These are phyloP conservation scores for Gila robusta DNA, from an alignment of 2,797 vertebrate genomes.

Conservation along the genomic window DNA sequence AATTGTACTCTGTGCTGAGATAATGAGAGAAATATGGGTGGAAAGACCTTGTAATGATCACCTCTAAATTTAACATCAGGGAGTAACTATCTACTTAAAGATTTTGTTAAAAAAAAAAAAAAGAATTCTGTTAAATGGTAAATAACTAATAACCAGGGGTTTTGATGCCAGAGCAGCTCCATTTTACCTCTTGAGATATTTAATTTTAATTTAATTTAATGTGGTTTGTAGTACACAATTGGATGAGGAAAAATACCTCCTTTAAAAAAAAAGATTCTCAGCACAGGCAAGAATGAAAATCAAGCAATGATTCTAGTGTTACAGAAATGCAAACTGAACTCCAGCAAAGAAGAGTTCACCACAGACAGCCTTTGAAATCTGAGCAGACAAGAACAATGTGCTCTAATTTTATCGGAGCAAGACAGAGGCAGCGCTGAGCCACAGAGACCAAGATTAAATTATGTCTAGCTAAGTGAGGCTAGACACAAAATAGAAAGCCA, in stretches of 20 bases:
- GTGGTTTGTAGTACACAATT: neutral
- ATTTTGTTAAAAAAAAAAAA: neutral
- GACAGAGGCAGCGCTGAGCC: neutral
- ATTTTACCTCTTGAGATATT: neutral
- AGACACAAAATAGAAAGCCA: conserved; percentile 12
- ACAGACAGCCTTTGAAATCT: conserved; percentile 8
- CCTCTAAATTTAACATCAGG: neutral
- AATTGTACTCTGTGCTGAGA: conserved; percentile 16
- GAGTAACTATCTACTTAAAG: neutral
- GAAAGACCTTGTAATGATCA: conserved; percentile 9
- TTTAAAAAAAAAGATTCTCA: neutral
- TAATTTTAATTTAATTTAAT: neutral
- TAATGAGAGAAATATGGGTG: conserved; percentile 27
- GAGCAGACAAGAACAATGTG: conserved; percentile 38
- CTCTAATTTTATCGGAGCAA: conserved; percentile 27
- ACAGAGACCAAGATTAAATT: conserved; percentile 15
- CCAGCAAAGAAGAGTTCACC: neutral
- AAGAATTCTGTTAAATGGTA: neutral
- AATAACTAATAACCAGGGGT: neutral
- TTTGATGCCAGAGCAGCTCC: neutral
- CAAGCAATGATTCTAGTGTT: neutral
- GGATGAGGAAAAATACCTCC: neutral
- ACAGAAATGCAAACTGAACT: neutral
- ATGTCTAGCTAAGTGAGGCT: neutral
- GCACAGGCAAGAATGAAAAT: neutral